Conservation (phyloP, 2,797 vertebrate species). For the Philypnodon macrostomus region DNA sequence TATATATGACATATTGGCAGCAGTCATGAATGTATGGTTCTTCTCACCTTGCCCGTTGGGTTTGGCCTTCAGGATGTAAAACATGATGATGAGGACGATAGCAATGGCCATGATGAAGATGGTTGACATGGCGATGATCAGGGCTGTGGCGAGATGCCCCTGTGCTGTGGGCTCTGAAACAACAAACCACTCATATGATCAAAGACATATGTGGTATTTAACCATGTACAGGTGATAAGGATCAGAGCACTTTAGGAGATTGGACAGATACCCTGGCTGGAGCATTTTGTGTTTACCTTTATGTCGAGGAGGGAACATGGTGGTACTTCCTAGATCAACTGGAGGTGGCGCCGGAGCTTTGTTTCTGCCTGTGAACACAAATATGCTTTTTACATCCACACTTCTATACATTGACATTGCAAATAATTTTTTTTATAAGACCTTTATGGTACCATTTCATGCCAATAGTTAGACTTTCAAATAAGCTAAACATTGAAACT, state of each 20-base stretch:
- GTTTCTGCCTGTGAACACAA: constrained; percentile 77
- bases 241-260: neutral
- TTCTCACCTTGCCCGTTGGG: constrained; percentile 87
- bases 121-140: constrained; percentile 98
- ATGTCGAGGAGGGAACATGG: constrained; percentile 83
- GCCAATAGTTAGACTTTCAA: no score
- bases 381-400: neutral
- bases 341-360: constrained; percentile 63
- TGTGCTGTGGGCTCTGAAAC: constrained; percentile 85
- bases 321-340: constrained; percentile 83
- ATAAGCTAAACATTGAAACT: no score
- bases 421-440: neutral
- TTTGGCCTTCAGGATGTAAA: constrained; percentile 96
- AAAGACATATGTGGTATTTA: no score
- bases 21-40: neutral
- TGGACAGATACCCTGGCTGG: neutral
- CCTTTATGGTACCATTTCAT: no score
- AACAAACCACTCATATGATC: constrained; percentile 7
- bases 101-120: constrained; percentile 99
- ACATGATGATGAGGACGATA: constrained; percentile 97
- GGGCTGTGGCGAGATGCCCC: constrained; percentile 93
- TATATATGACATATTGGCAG: no score
- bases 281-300: constrained; percentile 79
- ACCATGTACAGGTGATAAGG: no score
- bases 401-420: no score